Conservation (phyloP, 2,888 invertebrate species). For the Caradrina kadenii region DNA sequence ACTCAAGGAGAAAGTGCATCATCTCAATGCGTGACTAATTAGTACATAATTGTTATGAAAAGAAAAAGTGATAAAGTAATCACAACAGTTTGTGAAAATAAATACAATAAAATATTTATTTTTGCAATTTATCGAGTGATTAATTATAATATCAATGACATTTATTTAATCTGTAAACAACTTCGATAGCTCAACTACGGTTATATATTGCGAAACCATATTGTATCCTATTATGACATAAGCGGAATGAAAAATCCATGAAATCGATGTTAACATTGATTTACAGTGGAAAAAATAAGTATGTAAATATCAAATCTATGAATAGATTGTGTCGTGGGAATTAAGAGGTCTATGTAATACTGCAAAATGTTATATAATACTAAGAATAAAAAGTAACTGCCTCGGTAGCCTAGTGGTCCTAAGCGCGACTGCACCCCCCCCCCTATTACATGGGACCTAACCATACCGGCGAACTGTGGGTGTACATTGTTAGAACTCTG, state of each 20-base stretch:
- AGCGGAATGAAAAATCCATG: conserved; percentile 17
- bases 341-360: not conserved
- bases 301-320: conserved; percentile 31
- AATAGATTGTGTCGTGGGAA: conserved; percentile 7
- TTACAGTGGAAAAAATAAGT: conserved; percentile 6
- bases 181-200: not conserved
- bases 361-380: not conserved
- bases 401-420: no score
- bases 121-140: conserved; percentile 16
- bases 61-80: conserved; percentile 34
- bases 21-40: conserved; percentile 20
- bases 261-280: conserved; percentile 23
- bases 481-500: no score
- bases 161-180: conserved; percentile 27
- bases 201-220: conserved; percentile 13
- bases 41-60: conserved; percentile 28
- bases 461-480: no score
- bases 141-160: conserved; percentile 38
- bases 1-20: conserved; percentile 22
- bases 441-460: no score
- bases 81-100: conserved; percentile 36
- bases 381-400: not conserved
- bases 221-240: conserved; percentile 16
- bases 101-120: conserved; percentile 12
- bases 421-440: no score